These are phyloP conservation scores for Drosophila eohydei DNA, from an alignment of 2,888 invertebrate species.

Conservation along the genomic window DNA sequence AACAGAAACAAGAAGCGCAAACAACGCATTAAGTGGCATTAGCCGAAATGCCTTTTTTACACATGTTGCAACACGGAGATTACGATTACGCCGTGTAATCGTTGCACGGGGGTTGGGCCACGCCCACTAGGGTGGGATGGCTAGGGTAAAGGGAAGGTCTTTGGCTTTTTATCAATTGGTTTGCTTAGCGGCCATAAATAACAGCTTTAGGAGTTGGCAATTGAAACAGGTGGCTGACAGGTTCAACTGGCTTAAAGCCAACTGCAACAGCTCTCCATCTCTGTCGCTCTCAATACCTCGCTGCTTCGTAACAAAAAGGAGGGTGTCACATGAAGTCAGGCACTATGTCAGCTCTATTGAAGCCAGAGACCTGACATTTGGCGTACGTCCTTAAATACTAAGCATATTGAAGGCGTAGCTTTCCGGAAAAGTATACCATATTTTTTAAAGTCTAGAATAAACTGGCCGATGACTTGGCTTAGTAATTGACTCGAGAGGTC, in stretches of 20 bases:
- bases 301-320: not conserved
- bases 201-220: conserved; percentile 57
- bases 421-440: not conserved
- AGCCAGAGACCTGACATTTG: not conserved
- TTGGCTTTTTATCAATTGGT: conserved; percentile 74
- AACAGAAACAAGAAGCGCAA: not conserved
- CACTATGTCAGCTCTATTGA: not conserved
- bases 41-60: conserved; percentile 82
- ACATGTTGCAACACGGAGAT: conserved; percentile 83
- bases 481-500: not conserved
- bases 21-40: conserved; percentile 80
- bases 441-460: not conserved
- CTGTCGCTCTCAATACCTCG: not conserved
- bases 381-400: not conserved
- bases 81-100: conserved; percentile 83
- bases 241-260: conserved; percentile 41
- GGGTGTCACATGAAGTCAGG: not conserved
- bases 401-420: not conserved
- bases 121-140: conserved; percentile 16
- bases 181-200: conserved; percentile 69
- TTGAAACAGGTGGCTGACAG: conserved; percentile 55
- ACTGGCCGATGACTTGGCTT: not conserved
- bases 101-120: conserved; percentile 35
- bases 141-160: not conserved
- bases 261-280: not conserved